Evolutionary conservation across 92 coral and sea anemone species (phyloP).

Genomic region (Porites lobata): DNA sequence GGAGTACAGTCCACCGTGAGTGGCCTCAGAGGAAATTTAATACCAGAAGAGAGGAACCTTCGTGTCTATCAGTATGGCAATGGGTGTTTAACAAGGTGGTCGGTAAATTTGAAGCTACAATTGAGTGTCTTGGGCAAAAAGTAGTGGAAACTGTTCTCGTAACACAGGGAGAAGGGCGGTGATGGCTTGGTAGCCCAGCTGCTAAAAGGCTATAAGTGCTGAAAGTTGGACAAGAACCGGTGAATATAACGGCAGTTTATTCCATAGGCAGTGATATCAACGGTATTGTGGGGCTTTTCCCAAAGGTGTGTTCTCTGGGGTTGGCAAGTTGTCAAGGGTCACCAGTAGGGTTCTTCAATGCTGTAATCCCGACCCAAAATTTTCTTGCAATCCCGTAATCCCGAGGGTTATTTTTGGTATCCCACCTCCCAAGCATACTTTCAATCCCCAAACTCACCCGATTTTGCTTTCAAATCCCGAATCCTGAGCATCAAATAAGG

Average conservation of each 20-base stretch:
- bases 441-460: no score
- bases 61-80: neutral
- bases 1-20: neutral
- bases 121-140: constrained; percentile 1
- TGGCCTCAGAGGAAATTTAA: neutral
- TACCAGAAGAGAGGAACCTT: neutral
- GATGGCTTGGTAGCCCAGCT: no score
- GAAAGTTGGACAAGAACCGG: neutral
- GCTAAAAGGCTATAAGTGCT: neutral
- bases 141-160: neutral
- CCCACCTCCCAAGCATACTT: no score
- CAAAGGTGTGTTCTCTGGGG: constrained; percentile 2
- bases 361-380: no score
- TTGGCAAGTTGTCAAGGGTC: no score
- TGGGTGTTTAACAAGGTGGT: constrained; percentile 11
- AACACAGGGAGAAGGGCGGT: neutral
- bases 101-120: neutral
- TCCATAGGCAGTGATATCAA: neutral
- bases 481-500: no score
- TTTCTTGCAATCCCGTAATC: no score
- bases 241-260: neutral
- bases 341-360: no score
- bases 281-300: neutral
- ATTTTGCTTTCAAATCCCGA: no score
- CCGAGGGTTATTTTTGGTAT: no score